Conservation (phyloP, 2,113 vertebrate species). For the Anarrhichthys ocellatus region DNA sequence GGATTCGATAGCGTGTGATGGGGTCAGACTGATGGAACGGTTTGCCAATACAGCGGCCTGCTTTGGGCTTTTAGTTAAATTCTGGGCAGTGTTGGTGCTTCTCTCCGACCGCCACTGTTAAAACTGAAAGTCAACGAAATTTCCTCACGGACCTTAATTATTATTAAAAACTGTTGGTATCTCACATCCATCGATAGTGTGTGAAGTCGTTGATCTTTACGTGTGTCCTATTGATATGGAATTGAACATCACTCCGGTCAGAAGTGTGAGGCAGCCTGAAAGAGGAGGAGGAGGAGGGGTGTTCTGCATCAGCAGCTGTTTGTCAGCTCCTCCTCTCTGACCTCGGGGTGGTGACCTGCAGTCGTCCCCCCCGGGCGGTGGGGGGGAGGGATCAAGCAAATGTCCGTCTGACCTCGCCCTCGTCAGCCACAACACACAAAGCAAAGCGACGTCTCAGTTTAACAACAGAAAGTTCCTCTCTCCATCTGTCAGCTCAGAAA, state of each 20-base stretch:
- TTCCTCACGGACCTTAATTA: too few relatives aligned
- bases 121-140: too few relatives aligned
- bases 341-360: conserved; percentile 13
- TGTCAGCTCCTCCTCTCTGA: neutral
- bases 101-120: neutral
- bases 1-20: conserved; percentile 34
- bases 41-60: neutral
- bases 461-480: neutral
- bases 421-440: neutral
- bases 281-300: neutral
- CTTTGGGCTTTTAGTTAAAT: conserved; percentile 40
- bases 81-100: conserved; percentile 4
- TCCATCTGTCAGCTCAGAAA: neutral
- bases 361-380: neutral
- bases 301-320: conserved; percentile 13
- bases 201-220: neutral
- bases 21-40: neutral
- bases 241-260: neutral
- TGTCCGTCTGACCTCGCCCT: conserved; percentile 17
- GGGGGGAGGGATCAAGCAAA: conserved; percentile 27
- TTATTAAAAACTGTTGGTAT: too few relatives aligned
- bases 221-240: too few relatives aligned
- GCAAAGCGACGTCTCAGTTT: neutral
- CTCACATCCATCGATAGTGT: too few relatives aligned
- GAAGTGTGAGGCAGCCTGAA: neutral